Evolutionary conservation across 2,113 vertebrate genomes (phyloP), one percentile per base, ranked within the genome.

Genomic region (Atrichornis clamosus): DNA sequence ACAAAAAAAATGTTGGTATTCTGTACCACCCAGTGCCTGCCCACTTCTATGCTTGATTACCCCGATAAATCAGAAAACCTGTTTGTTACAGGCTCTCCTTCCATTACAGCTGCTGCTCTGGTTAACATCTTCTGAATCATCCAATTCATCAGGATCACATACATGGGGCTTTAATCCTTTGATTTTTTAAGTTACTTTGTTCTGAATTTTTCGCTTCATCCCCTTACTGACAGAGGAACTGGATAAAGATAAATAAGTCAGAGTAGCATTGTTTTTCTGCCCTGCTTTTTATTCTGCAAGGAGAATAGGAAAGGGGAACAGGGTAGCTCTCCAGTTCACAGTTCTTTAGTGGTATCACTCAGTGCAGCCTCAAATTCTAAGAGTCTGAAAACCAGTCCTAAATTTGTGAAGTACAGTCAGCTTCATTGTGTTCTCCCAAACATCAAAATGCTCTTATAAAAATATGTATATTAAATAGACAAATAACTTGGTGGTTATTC

Each of bases 1-100:
- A 83, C 41, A 65, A 77, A 91, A 87, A 93, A 94, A 93, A 88
- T 33, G 89, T 33, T 87, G 94, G 92, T 93, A 96, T 96, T 94
- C 96, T 96, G 97, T 97, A 97, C 96, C 97, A 97, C 92, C 94
- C 95, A 95, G 97, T 96, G 96, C 93, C 96, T 97, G 96, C 94
- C 96, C 96, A 97, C 79, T 96, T 96, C 89, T 95, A 86, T 88
- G 94, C 96, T 90, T 93, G 90, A 96, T 97, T 89, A 92, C 94
- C 92, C 52, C 74, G 77, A 97, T 97, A 97, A 97, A 97, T 96
- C 97, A 97, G 96, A 33, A 91, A 96, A 94, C 92, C 96, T 94
- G 90, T 95, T 97, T 97, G 96, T 64, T 97, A 96, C 80, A 93
- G 91, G 78, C 92, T 92, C 84, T 91, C 94, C 95, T 96, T 97